These are phyloP conservation scores for Sebastes minor DNA, from an alignment of 2,797 vertebrate genomes.

Conservation along the genomic window DNA sequence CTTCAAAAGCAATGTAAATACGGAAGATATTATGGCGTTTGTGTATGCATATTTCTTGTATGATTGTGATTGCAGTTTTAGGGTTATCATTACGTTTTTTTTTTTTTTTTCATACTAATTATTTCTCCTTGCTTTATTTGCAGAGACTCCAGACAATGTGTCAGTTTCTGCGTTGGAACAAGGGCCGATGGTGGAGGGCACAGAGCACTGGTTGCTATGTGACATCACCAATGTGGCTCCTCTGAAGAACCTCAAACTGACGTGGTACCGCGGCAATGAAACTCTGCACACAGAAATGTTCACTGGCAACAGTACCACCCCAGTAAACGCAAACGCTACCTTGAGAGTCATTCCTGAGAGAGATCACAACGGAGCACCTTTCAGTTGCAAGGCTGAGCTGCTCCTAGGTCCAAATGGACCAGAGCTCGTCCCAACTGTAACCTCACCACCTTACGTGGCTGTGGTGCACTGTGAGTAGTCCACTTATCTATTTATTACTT, in stretches of 20 bases:
- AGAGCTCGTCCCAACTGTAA: not conserved
- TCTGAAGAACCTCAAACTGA: conserved; percentile 47
- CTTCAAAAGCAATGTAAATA: not conserved
- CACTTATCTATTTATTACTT: not conserved
- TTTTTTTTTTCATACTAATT: not conserved
- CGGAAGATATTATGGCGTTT: not conserved
- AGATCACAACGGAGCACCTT: conserved; percentile 18
- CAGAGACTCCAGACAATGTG: conserved; percentile 58
- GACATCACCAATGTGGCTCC: conserved; percentile 62
- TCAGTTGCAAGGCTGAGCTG: conserved; percentile 63
- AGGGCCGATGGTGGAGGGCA: conserved; percentile 38
- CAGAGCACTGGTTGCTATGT: conserved; percentile 35
- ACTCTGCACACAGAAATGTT: rapidly evolving
- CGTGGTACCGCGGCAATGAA: conserved; percentile 54
- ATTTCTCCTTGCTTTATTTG: not conserved
- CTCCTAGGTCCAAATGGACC: conserved; percentile 49
- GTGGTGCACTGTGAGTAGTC: conserved; percentile 60
- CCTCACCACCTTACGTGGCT: conserved; percentile 23
- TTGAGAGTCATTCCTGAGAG: not conserved
- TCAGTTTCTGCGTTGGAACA: not conserved
- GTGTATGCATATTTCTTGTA: not conserved
- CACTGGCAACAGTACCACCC: rapidly evolving
- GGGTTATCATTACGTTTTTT: not conserved
- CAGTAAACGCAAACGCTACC: rapidly evolving
- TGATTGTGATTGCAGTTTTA: not conserved